These are phyloP conservation scores for Conomelus anceps DNA, from an alignment of 2,888 invertebrate genomes.

Conservation along the genomic window DNA sequence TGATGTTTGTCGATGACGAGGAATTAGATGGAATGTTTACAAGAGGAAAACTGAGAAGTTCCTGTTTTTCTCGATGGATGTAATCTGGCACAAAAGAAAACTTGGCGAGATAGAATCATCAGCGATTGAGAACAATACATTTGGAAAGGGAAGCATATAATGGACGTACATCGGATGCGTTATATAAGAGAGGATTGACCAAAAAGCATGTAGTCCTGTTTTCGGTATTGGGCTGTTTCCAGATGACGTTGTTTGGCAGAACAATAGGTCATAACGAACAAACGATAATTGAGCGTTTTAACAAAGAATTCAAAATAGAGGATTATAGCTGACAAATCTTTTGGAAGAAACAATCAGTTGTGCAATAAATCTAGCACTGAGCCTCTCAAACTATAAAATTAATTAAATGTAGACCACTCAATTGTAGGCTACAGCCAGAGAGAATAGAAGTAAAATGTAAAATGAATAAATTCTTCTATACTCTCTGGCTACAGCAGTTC, in stretches of 20 bases:
- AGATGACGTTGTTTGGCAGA: not conserved
- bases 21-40: not conserved
- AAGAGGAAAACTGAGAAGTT: not conserved
- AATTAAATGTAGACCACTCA: too few relatives aligned
- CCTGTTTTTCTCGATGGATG: not conserved
- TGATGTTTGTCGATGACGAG: not conserved
- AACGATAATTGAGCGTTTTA: not conserved
- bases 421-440: too few relatives aligned
- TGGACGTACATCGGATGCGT: not conserved
- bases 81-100: not conserved
- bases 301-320: not conserved
- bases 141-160: not conserved
- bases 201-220: not conserved
- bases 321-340: not conserved
- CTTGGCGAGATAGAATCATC: not conserved
- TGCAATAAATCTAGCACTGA: not conserved
- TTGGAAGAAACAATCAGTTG: not conserved
- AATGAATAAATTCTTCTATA: too few relatives aligned
- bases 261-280: not conserved
- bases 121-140: not conserved
- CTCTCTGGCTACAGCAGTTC: too few relatives aligned
- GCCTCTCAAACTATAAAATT: not conserved
- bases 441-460: too few relatives aligned
- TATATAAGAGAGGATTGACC: not conserved
- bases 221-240: not conserved